Conservation (phyloP, 2,888 invertebrate genomes). For the Cerastis rubricosa region DNA sequence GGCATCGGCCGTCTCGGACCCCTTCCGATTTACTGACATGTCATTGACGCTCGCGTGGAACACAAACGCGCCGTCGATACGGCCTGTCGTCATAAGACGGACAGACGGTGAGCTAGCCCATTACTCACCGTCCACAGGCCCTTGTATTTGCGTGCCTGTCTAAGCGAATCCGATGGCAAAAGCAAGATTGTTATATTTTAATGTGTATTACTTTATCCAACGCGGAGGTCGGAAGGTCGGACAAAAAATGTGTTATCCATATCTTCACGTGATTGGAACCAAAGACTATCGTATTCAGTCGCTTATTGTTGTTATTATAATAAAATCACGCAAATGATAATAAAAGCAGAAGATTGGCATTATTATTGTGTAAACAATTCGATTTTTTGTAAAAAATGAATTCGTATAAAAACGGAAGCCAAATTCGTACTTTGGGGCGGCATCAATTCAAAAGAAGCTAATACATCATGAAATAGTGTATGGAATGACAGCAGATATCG, state of each 20-base stretch:
- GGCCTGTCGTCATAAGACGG: too few species aligned
- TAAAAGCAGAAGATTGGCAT: neutral
- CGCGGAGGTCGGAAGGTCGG: neutral
- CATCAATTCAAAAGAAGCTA: neutral
- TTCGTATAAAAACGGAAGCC: neutral
- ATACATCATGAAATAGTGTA: neutral
- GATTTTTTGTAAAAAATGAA: neutral
- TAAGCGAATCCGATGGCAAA: neutral
- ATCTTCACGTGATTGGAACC: neutral
- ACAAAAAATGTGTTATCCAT: neutral
- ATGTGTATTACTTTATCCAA: neutral
- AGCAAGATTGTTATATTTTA: neutral
- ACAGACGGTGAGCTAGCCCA: too few species aligned
- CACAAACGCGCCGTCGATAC: too few species aligned
- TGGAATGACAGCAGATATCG: neutral
- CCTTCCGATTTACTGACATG: too few species aligned
- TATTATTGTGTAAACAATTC: neutral
- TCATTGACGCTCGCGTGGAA: too few species aligned
- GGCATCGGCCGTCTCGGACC: too few species aligned
- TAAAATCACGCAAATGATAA: slow-evolving; percentile 10
- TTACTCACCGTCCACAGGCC: too few species aligned
- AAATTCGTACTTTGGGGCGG: neutral
- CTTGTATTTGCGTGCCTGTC: too few species aligned
- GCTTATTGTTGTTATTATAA: slow-evolving; percentile 11
- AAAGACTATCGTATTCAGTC: neutral